Percentiles rank a stretch among this genome's conserved stretches.
phyloP scores from a whole-genome alignment of 2,797 vertebrate genomes.

The Otolemur crassicaudatus region DNA sequence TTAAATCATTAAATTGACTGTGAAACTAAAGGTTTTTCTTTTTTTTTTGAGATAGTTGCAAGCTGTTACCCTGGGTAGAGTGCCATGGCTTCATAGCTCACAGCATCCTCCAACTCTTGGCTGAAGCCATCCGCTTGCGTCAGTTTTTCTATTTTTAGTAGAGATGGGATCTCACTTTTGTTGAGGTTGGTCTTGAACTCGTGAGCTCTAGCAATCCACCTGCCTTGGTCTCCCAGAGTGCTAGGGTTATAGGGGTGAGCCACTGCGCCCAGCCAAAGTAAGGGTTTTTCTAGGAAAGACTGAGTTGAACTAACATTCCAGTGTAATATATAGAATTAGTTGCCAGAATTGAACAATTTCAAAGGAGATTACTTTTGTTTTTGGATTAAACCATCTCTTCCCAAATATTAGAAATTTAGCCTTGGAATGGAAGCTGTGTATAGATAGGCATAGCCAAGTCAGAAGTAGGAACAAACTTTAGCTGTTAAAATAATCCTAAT shows the following conservation, averaged over 20 bases:
- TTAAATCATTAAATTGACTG: neutral
- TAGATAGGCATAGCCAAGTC: neutral
- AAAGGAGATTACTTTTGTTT: slow-evolving; percentile 30
- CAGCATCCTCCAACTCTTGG: too few species aligned
- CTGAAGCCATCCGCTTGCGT: too few species aligned
- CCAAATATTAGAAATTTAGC: slow-evolving; percentile 13
- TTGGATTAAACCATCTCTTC: slow-evolving; percentile 3
- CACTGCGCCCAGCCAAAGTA: neutral
- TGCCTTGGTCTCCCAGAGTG: too few species aligned
- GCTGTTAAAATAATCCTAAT: neutral
- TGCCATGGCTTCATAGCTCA: too few species aligned
- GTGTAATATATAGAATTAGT: slow-evolving; percentile 12
- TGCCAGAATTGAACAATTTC: slow-evolving; percentile 14
- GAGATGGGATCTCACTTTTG: too few species aligned
- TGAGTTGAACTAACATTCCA: slow-evolving; percentile 9
- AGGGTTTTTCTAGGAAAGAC: slow-evolving; percentile 30
- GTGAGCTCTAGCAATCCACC: too few species aligned
- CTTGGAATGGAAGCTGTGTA: neutral
- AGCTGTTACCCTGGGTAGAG: too few species aligned
- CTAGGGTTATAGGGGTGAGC: too few species aligned
- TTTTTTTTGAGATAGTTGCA: too few species aligned
- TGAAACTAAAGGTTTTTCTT: neutral
- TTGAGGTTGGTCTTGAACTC: too few species aligned
- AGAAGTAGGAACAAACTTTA: neutral
- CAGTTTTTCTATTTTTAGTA: too few species aligned